Evolutionary conservation across 2,797 vertebrate species (phyloP).

Genomic region (Phalanger gymnotis): DNA sequence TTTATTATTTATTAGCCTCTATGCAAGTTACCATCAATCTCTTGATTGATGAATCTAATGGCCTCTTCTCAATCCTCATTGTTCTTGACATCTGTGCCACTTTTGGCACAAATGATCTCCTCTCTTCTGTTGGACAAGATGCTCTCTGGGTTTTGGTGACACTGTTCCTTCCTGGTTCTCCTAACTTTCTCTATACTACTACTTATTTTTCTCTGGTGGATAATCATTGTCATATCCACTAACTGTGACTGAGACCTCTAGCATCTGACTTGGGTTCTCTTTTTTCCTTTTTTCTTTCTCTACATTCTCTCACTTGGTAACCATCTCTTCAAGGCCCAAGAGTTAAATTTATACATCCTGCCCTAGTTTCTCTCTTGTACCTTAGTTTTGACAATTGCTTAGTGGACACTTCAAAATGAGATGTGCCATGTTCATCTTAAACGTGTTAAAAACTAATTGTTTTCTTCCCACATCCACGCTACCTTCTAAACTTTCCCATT

Average conservation of each 20-base stretch:
- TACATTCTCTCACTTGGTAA: neutral
- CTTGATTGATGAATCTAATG: too few species aligned
- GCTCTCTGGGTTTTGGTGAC: neutral
- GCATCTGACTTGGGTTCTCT: neutral
- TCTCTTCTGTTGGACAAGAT: neutral
- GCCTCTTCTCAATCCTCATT: too few species aligned
- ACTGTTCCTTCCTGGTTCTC: neutral
- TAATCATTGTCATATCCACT: neutral
- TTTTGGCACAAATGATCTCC: neutral
- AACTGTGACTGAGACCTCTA: neutral
- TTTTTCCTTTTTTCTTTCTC: neutral
- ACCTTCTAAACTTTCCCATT: neutral
- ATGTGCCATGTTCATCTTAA: neutral
- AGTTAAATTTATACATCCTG: constrained; percentile 27
- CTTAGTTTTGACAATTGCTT: neutral
- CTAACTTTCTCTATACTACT: neutral
- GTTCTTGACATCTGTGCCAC: neutral
- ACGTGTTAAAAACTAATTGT: neutral
- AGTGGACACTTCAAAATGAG: constrained; percentile 2
- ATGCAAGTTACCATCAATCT: neutral
- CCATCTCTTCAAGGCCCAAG: neutral
- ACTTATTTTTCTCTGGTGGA: neutral
- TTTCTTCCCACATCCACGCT: neutral
- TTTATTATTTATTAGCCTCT: too few species aligned
- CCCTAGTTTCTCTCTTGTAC: constrained; percentile 7